These are phyloP conservation scores for Vidua macroura DNA, from an alignment of 2,113 vertebrate species.

Conservation along the genomic window DNA sequence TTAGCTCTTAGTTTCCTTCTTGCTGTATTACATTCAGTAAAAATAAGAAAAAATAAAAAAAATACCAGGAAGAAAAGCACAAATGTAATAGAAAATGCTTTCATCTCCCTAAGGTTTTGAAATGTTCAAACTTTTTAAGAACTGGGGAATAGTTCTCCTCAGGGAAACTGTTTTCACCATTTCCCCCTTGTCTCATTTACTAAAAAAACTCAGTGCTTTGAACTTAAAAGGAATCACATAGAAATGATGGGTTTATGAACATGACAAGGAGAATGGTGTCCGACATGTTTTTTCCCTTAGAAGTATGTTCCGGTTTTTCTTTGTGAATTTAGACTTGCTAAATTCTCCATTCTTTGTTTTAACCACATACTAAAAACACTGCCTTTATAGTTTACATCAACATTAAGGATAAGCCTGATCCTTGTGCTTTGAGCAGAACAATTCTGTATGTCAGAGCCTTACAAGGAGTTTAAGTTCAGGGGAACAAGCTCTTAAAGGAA, in stretches of 20 bases:
- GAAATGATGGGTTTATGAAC: constrained; percentile 1
- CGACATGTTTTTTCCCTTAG: not conserved
- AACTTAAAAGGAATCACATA: constrained; percentile 16
- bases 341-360: not conserved
- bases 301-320: not conserved
- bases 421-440: not conserved
- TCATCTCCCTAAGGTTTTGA: not conserved
- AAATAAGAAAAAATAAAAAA: not conserved
- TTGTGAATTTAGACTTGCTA: not conserved
- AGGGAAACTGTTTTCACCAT: constrained; percentile 24
- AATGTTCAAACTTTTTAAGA: constrained; percentile 23
- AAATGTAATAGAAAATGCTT: constrained; percentile 28
- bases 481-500: not conserved
- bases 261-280: not conserved
- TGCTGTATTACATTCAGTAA: not conserved
- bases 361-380: not conserved
- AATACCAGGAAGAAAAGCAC: not conserved
- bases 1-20: not conserved
- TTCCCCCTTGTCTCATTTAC: constrained; percentile 25
- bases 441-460: not conserved
- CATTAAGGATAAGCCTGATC: not conserved
- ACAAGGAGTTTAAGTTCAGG: not conserved
- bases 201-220: constrained; percentile 7
- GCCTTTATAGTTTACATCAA: not conserved
- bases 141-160: constrained; percentile 18